Conservation (phyloP, 2,113 vertebrate genomes). For the Phoxinus phoxinus region DNA sequence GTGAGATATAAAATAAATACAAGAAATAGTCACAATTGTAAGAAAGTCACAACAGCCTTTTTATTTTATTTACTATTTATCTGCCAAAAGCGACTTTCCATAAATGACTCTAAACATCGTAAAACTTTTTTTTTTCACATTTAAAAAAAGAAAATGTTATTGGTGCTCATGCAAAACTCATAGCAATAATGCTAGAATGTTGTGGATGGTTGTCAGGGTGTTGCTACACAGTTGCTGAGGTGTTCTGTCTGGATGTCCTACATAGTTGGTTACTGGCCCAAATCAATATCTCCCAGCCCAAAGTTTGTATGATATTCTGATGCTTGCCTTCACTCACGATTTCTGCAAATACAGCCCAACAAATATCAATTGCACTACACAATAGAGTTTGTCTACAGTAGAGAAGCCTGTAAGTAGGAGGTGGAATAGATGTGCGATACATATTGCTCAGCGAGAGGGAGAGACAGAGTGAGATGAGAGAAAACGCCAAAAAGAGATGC, state of each 20-base stretch:
- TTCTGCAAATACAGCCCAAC: slow-evolving; percentile 29
- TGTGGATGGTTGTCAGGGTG: background rate
- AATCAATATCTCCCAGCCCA: background rate
- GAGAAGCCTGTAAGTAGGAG: slow-evolving; percentile 44
- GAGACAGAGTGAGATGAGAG: slow-evolving; percentile 52
- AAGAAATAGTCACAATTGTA: too few relatives aligned
- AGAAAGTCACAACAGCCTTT: too few relatives aligned
- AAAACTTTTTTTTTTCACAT: too few relatives aligned
- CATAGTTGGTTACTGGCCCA: background rate
- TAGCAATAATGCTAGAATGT: background rate
- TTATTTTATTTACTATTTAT: too few relatives aligned
- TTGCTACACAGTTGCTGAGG: background rate
- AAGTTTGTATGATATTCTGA: background rate
- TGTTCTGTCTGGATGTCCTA: background rate
- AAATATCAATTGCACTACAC: background rate
- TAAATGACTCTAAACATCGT: background rate
- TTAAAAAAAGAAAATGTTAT: background rate
- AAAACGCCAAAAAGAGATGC: slow-evolving; percentile 9
- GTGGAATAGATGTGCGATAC: slow-evolving; percentile 32
- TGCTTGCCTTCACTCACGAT: background rate
- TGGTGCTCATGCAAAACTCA: background rate
- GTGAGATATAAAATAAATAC: too few relatives aligned
- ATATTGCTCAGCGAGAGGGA: slow-evolving; percentile 39
- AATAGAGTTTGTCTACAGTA: background rate
- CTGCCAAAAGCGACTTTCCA: too few relatives aligned